Percentiles rank a stretch among this genome's conserved stretches.
phyloP scores from a whole-genome alignment of 2,113 vertebrate genomes.

The Pachypanchax playfairii region DNA sequence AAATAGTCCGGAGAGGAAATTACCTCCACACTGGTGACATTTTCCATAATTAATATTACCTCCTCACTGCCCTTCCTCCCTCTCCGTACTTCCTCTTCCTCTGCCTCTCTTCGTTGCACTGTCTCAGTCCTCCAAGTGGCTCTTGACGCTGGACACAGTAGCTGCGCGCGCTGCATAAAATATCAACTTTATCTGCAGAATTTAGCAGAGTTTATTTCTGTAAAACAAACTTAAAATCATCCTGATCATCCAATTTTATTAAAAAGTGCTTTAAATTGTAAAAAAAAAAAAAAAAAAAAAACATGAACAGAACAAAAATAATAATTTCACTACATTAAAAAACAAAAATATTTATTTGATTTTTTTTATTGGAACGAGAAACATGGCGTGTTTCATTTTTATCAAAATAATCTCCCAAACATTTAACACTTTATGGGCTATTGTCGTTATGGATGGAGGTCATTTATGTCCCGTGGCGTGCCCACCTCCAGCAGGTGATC shows the following conservation, averaged over 20 bases:
- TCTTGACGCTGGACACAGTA: slow-evolving; percentile 56
- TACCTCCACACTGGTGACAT: slow-evolving; percentile 53
- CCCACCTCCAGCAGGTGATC: slow-evolving; percentile 94
- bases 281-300: background rate
- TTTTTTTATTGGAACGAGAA: background rate
- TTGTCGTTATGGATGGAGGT: slow-evolving; percentile 68
- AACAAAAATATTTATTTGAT: slow-evolving; percentile 3
- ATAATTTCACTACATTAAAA: background rate
- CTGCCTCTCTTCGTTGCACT: slow-evolving; percentile 9
- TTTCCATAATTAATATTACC: slow-evolving; percentile 53
- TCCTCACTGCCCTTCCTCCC: background rate
- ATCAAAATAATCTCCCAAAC: slow-evolving; percentile 13
- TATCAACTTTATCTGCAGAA: no score
- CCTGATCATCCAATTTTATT: no score
- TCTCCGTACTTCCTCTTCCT: slow-evolving; percentile 25
- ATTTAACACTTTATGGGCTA: slow-evolving; percentile 48
- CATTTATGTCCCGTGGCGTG: slow-evolving; percentile 70
- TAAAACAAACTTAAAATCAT: no score
- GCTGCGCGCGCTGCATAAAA: slow-evolving; percentile 16
- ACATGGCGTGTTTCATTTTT: background rate
- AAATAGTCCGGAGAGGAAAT: slow-evolving; percentile 42
- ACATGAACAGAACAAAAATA: background rate
- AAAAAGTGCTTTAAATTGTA: background rate
- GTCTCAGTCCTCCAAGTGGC: slow-evolving; percentile 40
- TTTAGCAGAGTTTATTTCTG: no score